Percentiles rank a stretch among this genome's conserved stretches.
phyloP scores from a whole-genome alignment of 2,888 invertebrate genomes.

The Hemicrepidius hirtus region DNA sequence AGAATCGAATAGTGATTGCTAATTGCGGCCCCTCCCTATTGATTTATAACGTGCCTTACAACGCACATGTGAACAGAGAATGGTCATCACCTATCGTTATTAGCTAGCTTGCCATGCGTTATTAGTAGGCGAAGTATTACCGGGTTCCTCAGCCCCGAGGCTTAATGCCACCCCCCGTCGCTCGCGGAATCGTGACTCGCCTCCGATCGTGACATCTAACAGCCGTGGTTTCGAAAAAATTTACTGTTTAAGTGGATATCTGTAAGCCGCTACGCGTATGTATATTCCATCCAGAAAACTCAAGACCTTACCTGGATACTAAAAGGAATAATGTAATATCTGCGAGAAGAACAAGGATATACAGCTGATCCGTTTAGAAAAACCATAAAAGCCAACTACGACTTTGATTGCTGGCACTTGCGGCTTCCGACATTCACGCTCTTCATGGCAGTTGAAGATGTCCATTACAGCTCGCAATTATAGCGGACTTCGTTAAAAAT shows the following conservation, averaged over 20 bases:
- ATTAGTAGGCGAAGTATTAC: constrained; percentile 60
- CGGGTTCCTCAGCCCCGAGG: constrained; percentile 62
- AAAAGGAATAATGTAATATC: neutral
- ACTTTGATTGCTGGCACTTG: constrained; percentile 66
- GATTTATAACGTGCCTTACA: constrained; percentile 54
- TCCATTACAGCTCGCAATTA: constrained; percentile 66
- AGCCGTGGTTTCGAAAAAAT: constrained; percentile 43
- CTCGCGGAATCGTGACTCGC: constrained; percentile 68
- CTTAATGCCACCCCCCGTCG: constrained; percentile 60
- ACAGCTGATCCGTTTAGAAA: constrained; percentile 21
- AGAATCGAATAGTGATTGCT: constrained; percentile 44
- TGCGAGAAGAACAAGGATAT: constrained; percentile 32
- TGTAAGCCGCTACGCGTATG: constrained; percentile 45
- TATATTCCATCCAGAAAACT: constrained; percentile 27
- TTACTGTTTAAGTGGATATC: constrained; percentile 45
- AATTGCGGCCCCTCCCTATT: constrained; percentile 53
- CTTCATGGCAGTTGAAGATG: constrained; percentile 65
- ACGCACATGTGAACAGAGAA: constrained; percentile 59
- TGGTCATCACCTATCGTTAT: constrained; percentile 65
- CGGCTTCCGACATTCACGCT: constrained; percentile 68
- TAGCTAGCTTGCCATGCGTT: constrained; percentile 58
- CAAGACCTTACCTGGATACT: constrained; percentile 14
- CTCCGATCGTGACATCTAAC: constrained; percentile 68
- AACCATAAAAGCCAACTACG: constrained; percentile 57
- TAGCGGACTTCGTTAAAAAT: constrained; percentile 63